These are phyloP conservation scores for Phaethon lepturus DNA, from an alignment of 2,113 vertebrate species.

Conservation along the genomic window DNA sequence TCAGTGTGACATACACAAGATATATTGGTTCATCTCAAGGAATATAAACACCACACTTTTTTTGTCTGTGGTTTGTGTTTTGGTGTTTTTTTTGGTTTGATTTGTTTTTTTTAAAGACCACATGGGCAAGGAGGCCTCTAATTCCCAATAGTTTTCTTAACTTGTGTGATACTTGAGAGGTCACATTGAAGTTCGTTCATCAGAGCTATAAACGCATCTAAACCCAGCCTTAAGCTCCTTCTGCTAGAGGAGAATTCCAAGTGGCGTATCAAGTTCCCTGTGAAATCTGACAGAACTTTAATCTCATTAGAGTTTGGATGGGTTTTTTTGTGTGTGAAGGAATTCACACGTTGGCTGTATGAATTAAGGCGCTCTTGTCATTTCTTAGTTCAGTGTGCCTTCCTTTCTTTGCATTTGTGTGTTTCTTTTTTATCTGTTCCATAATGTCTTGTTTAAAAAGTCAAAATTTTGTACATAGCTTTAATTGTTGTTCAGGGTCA, in stretches of 20 bases:
- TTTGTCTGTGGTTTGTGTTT: background rate
- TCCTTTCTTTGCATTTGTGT: conserved; percentile 59
- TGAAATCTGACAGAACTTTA: conserved; percentile 42
- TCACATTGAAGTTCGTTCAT: background rate
- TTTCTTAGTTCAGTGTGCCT: conserved; percentile 55
- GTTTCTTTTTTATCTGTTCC: conserved; percentile 48
- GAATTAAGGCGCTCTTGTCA: conserved; percentile 59
- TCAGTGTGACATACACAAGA: conserved; percentile 53
- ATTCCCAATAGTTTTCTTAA: conserved; percentile 2
- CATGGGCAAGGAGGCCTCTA: conserved; percentile 18
- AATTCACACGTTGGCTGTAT: conserved; percentile 44
- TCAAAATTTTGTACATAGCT: conserved; percentile 74
- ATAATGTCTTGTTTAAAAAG: conserved; percentile 59
- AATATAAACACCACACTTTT: conserved; percentile 37
- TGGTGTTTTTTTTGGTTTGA: background rate
- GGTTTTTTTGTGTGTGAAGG: conserved; percentile 29
- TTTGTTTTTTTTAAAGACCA: conserved; percentile 12
- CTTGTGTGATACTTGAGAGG: conserved; percentile 46
- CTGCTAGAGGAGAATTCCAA: conserved; percentile 35
- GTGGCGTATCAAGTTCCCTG: conserved; percentile 15
- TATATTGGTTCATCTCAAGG: conserved; percentile 59
- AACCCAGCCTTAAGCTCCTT: conserved; percentile 68
- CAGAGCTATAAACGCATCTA: conserved; percentile 35
- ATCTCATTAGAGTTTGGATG: background rate
- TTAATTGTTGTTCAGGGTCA: conserved; percentile 65